Conservation (phyloP, 2,113 vertebrate genomes). For the Cairina moschata region DNA sequence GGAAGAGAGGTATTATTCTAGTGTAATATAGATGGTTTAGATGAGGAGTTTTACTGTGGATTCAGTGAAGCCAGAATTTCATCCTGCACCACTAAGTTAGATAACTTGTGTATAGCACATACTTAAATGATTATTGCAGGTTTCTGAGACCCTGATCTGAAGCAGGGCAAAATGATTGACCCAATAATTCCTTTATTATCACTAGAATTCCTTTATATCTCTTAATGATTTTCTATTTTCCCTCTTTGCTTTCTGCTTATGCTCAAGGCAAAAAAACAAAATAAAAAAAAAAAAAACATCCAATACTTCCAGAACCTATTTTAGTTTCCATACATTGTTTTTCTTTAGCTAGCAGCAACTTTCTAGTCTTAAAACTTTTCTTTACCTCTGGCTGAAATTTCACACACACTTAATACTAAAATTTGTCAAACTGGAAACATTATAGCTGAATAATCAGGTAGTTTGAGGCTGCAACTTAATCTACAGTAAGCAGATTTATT, state of each 20-base stretch:
- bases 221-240: no score
- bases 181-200: background rate
- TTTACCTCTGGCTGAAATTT: constrained; percentile 38
- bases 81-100: background rate
- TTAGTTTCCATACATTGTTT: background rate
- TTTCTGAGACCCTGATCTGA: background rate
- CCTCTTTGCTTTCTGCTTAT: background rate
- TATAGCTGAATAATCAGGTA: constrained; percentile 8
- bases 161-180: background rate
- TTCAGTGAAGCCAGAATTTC: background rate
- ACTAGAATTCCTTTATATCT: background rate
- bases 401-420: constrained; percentile 39
- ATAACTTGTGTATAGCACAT: background rate
- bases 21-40: background rate
- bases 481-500: background rate
- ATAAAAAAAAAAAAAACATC: background rate
- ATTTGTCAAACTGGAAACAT: background rate
- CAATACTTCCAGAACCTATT: background rate
- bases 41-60: background rate
- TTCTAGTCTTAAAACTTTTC: background rate
- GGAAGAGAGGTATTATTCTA: background rate
- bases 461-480: constrained; percentile 35
- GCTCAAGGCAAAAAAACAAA: background rate
- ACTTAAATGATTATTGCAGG: rapidly evolving
- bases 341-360: background rate